Percentiles rank a stretch among this genome's conserved stretches.
These are phyloP conservation scores for Pollimyrus isidori DNA, from an alignment of 2,113 vertebrate genomes.

Conservation along the genomic window DNA sequence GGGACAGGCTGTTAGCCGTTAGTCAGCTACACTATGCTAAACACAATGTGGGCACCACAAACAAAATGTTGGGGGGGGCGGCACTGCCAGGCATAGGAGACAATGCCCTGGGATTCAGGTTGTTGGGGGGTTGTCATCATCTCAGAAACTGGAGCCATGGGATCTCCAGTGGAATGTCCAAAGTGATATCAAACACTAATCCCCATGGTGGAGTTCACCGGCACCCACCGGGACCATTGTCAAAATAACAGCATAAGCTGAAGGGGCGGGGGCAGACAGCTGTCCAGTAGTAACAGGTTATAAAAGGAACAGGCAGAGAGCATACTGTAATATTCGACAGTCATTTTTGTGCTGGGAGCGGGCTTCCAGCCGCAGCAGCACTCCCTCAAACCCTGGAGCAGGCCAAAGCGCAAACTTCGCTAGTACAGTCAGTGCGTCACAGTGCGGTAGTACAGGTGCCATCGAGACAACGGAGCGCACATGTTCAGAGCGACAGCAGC, in stretches of 20 bases:
- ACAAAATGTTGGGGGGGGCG: neutral
- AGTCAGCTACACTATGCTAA: neutral
- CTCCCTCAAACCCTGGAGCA: neutral
- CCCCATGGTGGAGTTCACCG: slow-evolving; percentile 47
- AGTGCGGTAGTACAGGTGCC: neutral
- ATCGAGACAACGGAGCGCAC: neutral
- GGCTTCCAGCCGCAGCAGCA: neutral
- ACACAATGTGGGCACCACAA: neutral
- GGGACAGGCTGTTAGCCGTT: neutral
- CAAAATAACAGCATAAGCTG: slow-evolving; percentile 52
- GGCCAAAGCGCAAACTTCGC: neutral
- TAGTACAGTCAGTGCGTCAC: neutral
- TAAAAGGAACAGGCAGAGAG: slow-evolving; percentile 47
- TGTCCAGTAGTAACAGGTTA: slow-evolving; percentile 51
- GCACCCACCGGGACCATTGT: slow-evolving; percentile 44
- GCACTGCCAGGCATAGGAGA: neutral
- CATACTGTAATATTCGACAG: slow-evolving; percentile 26
- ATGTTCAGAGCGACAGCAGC: neutral
- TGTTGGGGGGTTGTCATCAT: slow-evolving; percentile 15
- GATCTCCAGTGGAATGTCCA: slow-evolving; percentile 49
- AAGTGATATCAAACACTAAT: slow-evolving; percentile 63
- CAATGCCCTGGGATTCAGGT: neutral
- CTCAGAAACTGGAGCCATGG: slow-evolving; percentile 42
- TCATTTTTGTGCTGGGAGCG: neutral
- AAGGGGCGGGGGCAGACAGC: slow-evolving; percentile 46